These are phyloP conservation scores for Cheumatopsyche charites DNA, from an alignment of 1,140 invertebrate genomes.

Conservation along the genomic window DNA sequence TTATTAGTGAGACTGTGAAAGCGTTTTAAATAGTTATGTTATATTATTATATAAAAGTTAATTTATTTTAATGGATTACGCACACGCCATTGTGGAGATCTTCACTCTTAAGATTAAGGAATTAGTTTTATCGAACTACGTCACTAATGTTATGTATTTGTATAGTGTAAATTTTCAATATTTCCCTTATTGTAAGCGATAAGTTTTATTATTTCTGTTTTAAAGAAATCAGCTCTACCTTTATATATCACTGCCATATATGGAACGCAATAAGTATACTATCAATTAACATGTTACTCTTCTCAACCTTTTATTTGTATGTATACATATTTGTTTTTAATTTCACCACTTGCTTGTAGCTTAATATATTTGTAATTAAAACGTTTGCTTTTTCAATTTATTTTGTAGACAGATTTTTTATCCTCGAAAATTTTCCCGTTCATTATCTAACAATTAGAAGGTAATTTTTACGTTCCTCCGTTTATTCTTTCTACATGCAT, in stretches of 20 bases:
- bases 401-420: not conserved
- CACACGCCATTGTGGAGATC: not conserved
- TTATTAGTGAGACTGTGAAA: not conserved
- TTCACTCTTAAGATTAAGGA: not conserved
- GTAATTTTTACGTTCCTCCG: not conserved
- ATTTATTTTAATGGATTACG: not conserved
- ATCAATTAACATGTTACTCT: not conserved
- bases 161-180: constrained; percentile 5
- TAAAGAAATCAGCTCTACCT: too few relatives aligned
- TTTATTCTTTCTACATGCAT: not conserved
- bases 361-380: too few relatives aligned
- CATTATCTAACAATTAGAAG: too few relatives aligned
- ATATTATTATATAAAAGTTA: too few relatives aligned
- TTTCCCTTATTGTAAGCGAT: not conserved
- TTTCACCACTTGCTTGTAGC: not conserved
- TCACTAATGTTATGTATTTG: constrained; percentile 6
- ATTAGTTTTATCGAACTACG: not conserved
- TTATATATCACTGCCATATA: too few relatives aligned
- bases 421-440: not conserved
- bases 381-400: not conserved
- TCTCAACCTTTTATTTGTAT: not conserved
- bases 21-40: too few relatives aligned
- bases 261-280: too few relatives aligned
- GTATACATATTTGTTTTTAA: not conserved
- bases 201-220: not conserved